These are phyloP conservation scores for Hylia prasina DNA, from an alignment of 2,113 vertebrate species.

Conservation along the genomic window DNA sequence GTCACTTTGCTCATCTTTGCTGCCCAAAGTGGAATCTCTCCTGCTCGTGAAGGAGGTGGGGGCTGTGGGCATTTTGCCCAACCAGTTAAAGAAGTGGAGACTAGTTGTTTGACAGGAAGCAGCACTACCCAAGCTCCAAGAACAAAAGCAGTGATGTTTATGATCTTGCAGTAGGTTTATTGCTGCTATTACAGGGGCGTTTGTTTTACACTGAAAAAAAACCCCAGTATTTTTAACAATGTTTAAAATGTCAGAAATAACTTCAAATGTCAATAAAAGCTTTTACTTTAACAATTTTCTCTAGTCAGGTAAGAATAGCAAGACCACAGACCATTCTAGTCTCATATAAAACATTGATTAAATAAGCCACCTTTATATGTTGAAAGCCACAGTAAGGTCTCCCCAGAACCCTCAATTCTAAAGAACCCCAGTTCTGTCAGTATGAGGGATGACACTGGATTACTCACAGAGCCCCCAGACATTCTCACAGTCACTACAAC, in stretches of 20 bases:
- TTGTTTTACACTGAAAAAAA: neutral
- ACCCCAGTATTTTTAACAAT: neutral
- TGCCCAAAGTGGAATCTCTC: neutral
- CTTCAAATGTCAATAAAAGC: neutral
- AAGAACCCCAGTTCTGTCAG: neutral
- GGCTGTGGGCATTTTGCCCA: neutral
- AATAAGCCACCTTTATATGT: neutral
- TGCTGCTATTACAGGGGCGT: neutral
- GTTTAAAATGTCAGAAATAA: neutral
- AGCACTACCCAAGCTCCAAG: neutral
- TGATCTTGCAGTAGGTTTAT: neutral
- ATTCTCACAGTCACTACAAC: neutral
- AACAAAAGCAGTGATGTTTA: neutral
- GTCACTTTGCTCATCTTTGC: neutral
- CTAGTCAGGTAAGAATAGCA: neutral
- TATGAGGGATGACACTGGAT: fast-evolving
- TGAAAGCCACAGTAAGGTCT: neutral
- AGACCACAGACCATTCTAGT: neutral
- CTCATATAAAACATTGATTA: neutral
- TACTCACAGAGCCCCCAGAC: neutral
- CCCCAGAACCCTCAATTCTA: neutral
- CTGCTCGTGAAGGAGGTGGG: neutral
- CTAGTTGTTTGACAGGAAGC: neutral
- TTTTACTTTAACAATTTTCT: neutral
- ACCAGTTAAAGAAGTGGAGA: neutral